Base-by-base conservation (phyloP, 2,888 invertebrate genomes). In the Steinernema hermaphroditum region DNA sequence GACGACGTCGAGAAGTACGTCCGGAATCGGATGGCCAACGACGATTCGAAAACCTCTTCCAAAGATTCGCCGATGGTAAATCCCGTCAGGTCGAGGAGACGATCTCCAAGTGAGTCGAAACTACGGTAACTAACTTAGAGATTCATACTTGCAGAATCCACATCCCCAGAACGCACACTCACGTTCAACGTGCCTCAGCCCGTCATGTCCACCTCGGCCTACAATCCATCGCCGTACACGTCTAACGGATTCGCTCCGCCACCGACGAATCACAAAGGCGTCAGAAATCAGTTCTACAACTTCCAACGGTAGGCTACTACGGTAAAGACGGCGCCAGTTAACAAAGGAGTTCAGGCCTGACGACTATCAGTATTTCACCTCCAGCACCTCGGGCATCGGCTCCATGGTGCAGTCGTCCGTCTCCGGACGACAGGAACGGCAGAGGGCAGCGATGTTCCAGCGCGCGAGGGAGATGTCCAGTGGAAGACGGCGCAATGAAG, bases 1-100 rank as follows among this genome's bases (percentile, higher is more conserved):
- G 80, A 77, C 24, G 80, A 80, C 70, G 34, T 78, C 50, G 77
- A 78, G 24, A 71, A 71, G 12, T 78, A 74, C 50, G 72, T 78
- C 24, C 74, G 74, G 43, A 34, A 69, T 22, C 44, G 76, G n/a
- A 73, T 74, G 74, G 68, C 62, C 34, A 43, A 49, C 32, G 73
- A 73, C 24, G 73, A 43, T 16, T 74, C 74, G 19, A 43, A 44
- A 19, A 49, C 34, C 29, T 44, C 76, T 22, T 69, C 75, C 4
- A 44, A 73, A 19, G 76, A 74, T 12, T 54, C 54, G 2, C 54
- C 54, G 6, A 54, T 54, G 54, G 19, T 54, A 6, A 2, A 54
- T 27, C 2, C 54, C 24, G 27, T 71, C 29, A 70, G 50, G 24
- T 32, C 50, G 8, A 71, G 74, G 43, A 37, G 75, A 27, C 68